Base-by-base conservation (phyloP, 2,888 invertebrate genomes). In the Panopea generosa region DNA sequence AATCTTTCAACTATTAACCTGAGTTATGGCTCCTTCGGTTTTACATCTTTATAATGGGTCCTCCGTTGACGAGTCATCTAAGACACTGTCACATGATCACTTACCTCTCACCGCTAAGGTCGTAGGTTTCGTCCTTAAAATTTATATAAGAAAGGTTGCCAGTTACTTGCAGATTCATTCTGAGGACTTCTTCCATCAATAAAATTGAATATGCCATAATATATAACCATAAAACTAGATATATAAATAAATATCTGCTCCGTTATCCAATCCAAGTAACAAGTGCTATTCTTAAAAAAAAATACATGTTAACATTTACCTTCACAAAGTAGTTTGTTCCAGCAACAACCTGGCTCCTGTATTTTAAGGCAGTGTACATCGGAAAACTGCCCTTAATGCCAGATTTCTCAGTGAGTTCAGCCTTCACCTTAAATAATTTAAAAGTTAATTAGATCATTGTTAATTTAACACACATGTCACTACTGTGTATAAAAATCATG, bases 271-370 rank as follows among this genome's bases (percentile, higher is more conserved):
- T 6, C 20, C 16, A 16, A 3, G 45, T 4, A n/a, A 9, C 16
- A 45, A 18, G 45, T 20, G 16, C 16, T 18, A 45, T 40, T 11
- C 7, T 11, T 16, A 20, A n/a, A 16, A 16, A 45, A 45, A 45
- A 20, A 4, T n/a, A n/a, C n/a, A n/a, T 9, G 6, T 45, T 20
- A 45, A 14, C 49, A 49, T 18, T 52, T 57, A 92, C 91, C 90
- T 93, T 93, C 9, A 92, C 89, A 83, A 93, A 93, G 81, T 87
- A 93, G 74, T 93, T 93, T 11, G 89, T 90, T 33, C 93, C 93
- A 62, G 93, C 92, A 18, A 93, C 93, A 24, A 93, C 86, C 77
- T 93, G 93, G 24, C 87, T 85, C 57, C 80, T 88, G 83, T 87
- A 92, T 6, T 67, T 56, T 7, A 89, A 57, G 1, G 91, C 89